Conservation (phyloP, 2,888 invertebrate genomes). For the Trisateles emortualis region DNA sequence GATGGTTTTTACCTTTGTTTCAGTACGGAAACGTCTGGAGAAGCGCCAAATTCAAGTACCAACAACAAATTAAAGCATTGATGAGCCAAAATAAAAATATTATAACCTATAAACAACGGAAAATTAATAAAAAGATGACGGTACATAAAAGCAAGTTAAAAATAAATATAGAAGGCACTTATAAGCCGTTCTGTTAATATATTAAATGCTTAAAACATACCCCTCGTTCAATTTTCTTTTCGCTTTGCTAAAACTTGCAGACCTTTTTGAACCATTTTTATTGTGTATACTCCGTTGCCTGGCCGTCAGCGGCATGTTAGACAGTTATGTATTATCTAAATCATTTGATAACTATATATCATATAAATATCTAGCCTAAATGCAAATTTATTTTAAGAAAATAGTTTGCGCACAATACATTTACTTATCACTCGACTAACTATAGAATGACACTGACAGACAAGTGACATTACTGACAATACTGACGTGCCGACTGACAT, state of each 20-base stretch:
- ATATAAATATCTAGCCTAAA: constrained; percentile 4
- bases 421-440: constrained; percentile 2
- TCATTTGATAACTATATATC: constrained; percentile 17
- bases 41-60: constrained; percentile 60
- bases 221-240: constrained; percentile 75
- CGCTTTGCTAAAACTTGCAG: constrained; percentile 74
- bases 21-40: constrained; percentile 58
- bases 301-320: constrained; percentile 75
- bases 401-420: constrained; percentile 2
- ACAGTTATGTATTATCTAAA: constrained; percentile 7
- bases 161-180: constrained; percentile 20
- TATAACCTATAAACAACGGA: constrained; percentile 41
- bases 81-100: constrained; percentile 43
- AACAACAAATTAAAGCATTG: constrained; percentile 48
- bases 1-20: constrained; percentile 60
- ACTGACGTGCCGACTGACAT: neutral
- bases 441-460: constrained; percentile 20
- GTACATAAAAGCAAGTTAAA: constrained; percentile 22
- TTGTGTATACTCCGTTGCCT: constrained; percentile 80
- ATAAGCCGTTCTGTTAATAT: constrained; percentile 21
- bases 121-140: constrained; percentile 20
- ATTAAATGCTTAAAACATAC: constrained; percentile 51
- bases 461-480: no score
- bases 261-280: constrained; percentile 78
- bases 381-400: constrained; percentile 26